phyloP scores from a whole-genome alignment of 2,797 vertebrate genomes.

The Furcifer pardalis region DNA sequence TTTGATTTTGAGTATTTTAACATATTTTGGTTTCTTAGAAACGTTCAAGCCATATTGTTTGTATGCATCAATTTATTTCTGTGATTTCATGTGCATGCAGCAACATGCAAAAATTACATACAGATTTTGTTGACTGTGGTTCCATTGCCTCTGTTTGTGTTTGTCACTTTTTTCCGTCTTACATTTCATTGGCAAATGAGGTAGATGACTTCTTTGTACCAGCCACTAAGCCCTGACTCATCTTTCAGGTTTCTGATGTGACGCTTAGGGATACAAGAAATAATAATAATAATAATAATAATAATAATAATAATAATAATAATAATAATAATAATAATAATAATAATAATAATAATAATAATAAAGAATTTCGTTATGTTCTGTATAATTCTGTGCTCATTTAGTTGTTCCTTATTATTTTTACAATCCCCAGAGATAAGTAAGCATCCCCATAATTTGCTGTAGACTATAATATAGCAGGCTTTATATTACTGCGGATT shows the following conservation, averaged over 20 bases:
- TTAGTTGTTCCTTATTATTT: background rate
- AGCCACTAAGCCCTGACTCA: conserved; percentile 16
- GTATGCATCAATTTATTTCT: conserved; percentile 23
- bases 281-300: background rate
- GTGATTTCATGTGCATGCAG: conserved; percentile 23
- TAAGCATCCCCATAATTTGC: too few relatives aligned
- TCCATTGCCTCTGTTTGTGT: conserved; percentile 20
- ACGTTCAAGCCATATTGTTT: conserved; percentile 30
- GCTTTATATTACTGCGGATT: background rate
- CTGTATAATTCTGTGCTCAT: background rate
- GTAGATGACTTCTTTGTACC: conserved; percentile 41
- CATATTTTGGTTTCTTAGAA: conserved; percentile 28
- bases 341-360: background rate
- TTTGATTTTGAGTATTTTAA: conserved; percentile 43
- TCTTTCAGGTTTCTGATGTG: conserved; percentile 5
- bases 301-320: too few relatives aligned
- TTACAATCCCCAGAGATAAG: background rate
- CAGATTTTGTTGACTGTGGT: conserved; percentile 46
- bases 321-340: background rate
- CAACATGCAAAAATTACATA: background rate
- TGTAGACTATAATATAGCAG: background rate
- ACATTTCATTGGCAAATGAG: conserved; percentile 30
- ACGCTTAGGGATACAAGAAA: conserved; percentile 14
- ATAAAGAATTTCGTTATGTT: background rate
- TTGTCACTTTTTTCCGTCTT: conserved; percentile 51